Base-by-base conservation (phyloP, 1,140 invertebrate genomes). In the Anoplophora glabripennis region DNA sequence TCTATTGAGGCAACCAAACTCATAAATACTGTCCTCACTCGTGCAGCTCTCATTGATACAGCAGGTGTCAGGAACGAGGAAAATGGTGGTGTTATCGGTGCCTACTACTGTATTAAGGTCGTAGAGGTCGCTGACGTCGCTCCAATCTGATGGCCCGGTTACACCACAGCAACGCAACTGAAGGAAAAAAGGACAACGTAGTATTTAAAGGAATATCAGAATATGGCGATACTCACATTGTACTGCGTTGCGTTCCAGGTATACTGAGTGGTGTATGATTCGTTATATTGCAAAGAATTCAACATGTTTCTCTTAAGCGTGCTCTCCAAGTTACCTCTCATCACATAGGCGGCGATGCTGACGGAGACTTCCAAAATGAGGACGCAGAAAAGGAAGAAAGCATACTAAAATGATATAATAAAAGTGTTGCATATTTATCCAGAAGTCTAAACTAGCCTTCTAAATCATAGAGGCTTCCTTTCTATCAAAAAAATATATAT, bases 311-410 rank as follows among this genome's bases (percentile, higher is more conserved):
- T 69, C 45, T 80, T 71, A 21, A 90, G 59, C 66, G 84, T 78
- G 1, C 70, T 64, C 1, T 77, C 72, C 4, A 90, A 81, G 52
- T 86, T 79, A 5, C 81, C 74, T 57, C 86, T 83, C 64, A 91
- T 80, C 5, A 84, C 81, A 67, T 89, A 92, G 2, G 89, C 90
- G 1, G 87, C 84, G 70, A 94, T 87, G 17, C 89, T 89, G 5
- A 88, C 90, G 1, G 88, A 82, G 4, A 94, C 77, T 78, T 95
- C 91, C 72, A 94, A 66, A 28, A 94, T 78, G 51, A 95, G 85
- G 7, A 95, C 86, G 40, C 92, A 42, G 4, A 81, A 83, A 58
- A 95, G 76, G 34, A 89, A 83, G 9, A 90, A 81, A 72, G 89
- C 89, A 78, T 93, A 96, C 92, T 94, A 70, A 38, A 81, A 75